Evolutionary conservation across 2,113 vertebrate genomes (phyloP).

Genomic region (Enhydra lutris): DNA sequence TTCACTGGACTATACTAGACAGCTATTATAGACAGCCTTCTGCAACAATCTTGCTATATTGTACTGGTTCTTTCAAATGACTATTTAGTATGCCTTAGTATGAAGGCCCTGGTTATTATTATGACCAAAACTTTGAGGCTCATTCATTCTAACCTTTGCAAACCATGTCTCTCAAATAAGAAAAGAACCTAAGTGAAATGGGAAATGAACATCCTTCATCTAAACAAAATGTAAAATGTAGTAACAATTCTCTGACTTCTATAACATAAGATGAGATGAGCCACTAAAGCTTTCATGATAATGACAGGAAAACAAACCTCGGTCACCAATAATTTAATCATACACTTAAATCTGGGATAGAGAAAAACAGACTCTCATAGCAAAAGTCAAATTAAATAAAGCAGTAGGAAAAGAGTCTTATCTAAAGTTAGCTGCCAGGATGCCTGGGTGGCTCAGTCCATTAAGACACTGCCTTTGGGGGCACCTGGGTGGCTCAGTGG

Average conservation of each 20-base stretch:
- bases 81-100: neutral
- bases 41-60: neutral
- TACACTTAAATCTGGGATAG: neutral
- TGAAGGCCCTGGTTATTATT: neutral
- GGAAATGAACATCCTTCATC: neutral
- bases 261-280: neutral
- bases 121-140: neutral
- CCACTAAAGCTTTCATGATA: conserved; percentile 35
- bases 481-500: no score
- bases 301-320: conserved; percentile 38
- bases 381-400: conserved; percentile 18
- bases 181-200: neutral
- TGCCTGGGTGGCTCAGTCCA: no score
- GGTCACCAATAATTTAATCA: conserved; percentile 25
- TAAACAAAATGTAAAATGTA: conserved; percentile 54
- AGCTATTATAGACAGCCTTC: neutral
- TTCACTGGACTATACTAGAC: neutral
- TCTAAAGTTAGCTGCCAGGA: neutral
- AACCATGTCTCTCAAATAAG: neutral
- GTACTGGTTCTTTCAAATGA: neutral
- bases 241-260: conserved; percentile 22
- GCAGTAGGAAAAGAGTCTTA: neutral
- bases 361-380: neutral
- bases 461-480: no score
- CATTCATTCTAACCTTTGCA: neutral